Evolutionary conservation across 2,888 invertebrate species (phyloP).

Genomic region (Ferrisia virgata): DNA sequence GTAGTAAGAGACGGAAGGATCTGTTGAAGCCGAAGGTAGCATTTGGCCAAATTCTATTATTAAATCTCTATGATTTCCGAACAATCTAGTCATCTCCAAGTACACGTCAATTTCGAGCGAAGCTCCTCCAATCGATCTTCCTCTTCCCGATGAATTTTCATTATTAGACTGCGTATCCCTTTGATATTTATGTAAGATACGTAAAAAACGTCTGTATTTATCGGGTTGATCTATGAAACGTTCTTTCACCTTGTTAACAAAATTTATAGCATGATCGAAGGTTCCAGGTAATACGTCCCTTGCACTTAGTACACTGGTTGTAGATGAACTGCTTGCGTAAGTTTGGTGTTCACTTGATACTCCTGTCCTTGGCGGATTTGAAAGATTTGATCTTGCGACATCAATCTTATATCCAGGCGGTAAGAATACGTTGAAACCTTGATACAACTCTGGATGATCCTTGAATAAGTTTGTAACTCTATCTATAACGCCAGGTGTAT

Average conservation of each 20-base stretch:
- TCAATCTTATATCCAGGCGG: slow-evolving; percentile 99
- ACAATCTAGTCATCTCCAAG: slow-evolving; percentile 84
- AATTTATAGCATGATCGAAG: slow-evolving; percentile 98
- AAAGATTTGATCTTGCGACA: slow-evolving; percentile 56
- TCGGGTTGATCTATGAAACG: slow-evolving; percentile 97
- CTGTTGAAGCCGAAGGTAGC: slow-evolving; percentile 92
- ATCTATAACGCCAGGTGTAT: slow-evolving; percentile 95
- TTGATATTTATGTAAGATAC: slow-evolving; percentile 96
- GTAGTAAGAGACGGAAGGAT: slow-evolving; percentile 50
- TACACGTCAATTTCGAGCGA: slow-evolving; percentile 97
- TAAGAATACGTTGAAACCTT: slow-evolving; percentile 97
- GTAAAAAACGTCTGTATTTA: slow-evolving; percentile 95
- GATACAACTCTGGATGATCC: slow-evolving; percentile 94
- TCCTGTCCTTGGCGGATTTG: no score
- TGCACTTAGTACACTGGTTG: slow-evolving; percentile 67
- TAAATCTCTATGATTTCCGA: slow-evolving; percentile 95
- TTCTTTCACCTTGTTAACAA: slow-evolving; percentile 99
- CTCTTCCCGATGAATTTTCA: slow-evolving; percentile 57
- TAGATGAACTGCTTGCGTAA: slow-evolving; percentile 49
- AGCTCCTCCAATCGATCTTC: slow-evolving; percentile 33
- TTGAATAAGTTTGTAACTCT: slow-evolving; percentile 93
- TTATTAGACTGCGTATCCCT: slow-evolving; percentile 91
- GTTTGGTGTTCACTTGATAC: no score
- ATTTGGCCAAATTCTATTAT: slow-evolving; percentile 97
- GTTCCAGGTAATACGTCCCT: slow-evolving; percentile 76